A percentile compares a stretch with the other conserved stretches of the same genome.
Conservation (phyloP, 1,140 invertebrate species). For the Drosophila melanica region DNA sequence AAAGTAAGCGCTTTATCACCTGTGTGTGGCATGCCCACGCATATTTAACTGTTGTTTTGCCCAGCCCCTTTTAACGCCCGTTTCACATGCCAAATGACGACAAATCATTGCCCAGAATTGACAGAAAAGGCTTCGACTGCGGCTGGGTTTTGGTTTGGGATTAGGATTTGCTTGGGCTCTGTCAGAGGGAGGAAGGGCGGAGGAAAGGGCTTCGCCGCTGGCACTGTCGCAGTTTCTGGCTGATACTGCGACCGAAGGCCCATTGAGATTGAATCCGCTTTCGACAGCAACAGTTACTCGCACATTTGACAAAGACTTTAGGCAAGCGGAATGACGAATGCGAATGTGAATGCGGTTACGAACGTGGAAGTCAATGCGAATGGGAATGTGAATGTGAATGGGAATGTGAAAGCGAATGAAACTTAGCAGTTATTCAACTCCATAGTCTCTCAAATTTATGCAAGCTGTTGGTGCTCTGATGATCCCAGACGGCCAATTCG, state of each 20-base stretch:
- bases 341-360: conserved; percentile 16
- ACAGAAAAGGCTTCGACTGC: conserved; percentile 8
- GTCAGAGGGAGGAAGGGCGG: not conserved
- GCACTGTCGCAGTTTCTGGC: not conserved
- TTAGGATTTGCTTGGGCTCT: not conserved
- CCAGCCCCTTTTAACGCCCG: conserved; percentile 24
- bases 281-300: conserved; percentile 36
- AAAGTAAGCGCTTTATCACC: conserved; percentile 22
- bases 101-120: conserved; percentile 50
- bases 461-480: conserved; percentile 60
- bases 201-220: too few relatives aligned
- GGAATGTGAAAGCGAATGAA: conserved; percentile 28
- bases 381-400: not conserved
- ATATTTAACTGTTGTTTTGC: conserved; percentile 17
- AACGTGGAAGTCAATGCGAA: conserved; percentile 4
- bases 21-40: conserved; percentile 17
- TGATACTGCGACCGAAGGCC: conserved; percentile 11
- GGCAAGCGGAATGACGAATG: conserved; percentile 60
- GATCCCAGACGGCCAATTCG: conserved; percentile 18
- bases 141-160: not conserved
- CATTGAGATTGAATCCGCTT: conserved; percentile 42
- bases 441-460: conserved; percentile 79
- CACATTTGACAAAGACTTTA: conserved; percentile 69
- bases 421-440: conserved; percentile 71
- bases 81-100: conserved; percentile 53